Percentiles rank a stretch among this genome's conserved stretches.
These are phyloP conservation scores for Stenodema calcarata DNA, from an alignment of 2,888 invertebrate genomes.

Conservation along the genomic window DNA sequence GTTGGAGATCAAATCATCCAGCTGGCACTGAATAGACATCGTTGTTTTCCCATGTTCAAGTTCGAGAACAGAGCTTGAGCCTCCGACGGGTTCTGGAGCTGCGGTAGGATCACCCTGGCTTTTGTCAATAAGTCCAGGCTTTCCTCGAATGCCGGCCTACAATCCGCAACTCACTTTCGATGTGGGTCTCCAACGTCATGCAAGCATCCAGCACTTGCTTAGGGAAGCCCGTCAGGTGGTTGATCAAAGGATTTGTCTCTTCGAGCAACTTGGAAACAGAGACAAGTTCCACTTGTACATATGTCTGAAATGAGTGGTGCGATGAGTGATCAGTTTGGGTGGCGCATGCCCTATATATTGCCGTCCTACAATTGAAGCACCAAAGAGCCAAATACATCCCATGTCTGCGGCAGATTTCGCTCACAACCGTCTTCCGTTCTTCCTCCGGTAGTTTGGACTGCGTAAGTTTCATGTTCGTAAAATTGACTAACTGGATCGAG, in stretches of 20 bases:
- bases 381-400: no score
- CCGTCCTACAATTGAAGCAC: constrained; percentile 69
- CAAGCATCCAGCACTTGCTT: constrained; percentile 77
- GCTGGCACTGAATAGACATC: constrained; percentile 75
- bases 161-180: constrained; percentile 75
- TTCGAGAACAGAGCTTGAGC: constrained; percentile 69
- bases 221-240: constrained; percentile 75
- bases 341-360: constrained; percentile 73
- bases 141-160: constrained; percentile 71
- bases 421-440: constrained; percentile 61
- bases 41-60: constrained; percentile 71
- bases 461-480: no score
- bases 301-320: constrained; percentile 72
- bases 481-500: no score
- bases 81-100: constrained; percentile 68
- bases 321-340: constrained; percentile 70
- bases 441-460: constrained; percentile 63
- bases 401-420: constrained; percentile 74
- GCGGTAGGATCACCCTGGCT: constrained; percentile 68
- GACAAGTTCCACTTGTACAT: constrained; percentile 70
- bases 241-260: constrained; percentile 73
- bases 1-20: constrained; percentile 73
- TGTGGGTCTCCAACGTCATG: constrained; percentile 75
- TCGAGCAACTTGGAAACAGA: constrained; percentile 73
- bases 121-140: constrained; percentile 70